Evolutionary conservation across 2,797 vertebrate species (phyloP).

Genomic region (Sebastes hopkinsi): DNA sequence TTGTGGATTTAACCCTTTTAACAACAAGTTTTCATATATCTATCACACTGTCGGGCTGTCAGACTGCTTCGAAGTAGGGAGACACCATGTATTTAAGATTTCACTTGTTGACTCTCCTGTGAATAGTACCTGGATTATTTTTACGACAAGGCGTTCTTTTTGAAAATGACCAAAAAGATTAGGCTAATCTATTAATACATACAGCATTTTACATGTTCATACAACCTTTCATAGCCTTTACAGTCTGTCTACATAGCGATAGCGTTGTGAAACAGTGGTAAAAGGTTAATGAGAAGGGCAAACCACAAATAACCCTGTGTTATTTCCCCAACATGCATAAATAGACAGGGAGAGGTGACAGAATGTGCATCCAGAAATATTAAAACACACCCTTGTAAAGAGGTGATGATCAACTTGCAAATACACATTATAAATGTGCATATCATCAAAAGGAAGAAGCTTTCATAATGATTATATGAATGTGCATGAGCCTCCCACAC

Average conservation of each 20-base stretch:
- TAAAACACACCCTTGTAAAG: conserved; percentile 48
- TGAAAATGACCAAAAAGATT: neutral
- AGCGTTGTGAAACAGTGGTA: neutral
- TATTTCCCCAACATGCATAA: conserved; percentile 49
- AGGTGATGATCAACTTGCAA: conserved; percentile 31
- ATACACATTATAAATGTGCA: conserved; percentile 3
- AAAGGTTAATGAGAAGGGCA: conserved; percentile 22
- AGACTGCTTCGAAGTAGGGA: neutral
- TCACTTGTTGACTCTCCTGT: neutral
- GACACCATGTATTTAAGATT: neutral
- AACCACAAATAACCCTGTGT: conserved; percentile 51
- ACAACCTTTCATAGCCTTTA: neutral
- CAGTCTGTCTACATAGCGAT: neutral
- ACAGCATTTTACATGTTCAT: neutral
- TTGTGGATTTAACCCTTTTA: conserved; percentile 7
- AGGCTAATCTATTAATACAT: neutral
- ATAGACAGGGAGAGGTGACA: conserved; percentile 55
- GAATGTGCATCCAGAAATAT: conserved; percentile 60
- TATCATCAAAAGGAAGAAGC: conserved; percentile 25
- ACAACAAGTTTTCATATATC: neutral
- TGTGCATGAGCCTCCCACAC: neutral
- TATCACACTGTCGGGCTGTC: neutral
- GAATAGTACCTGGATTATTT: neutral
- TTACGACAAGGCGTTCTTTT: neutral
- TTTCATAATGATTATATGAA: conserved; percentile 19